Evolutionary conservation across 2,888 invertebrate species (phyloP).

Genomic region (Leucophora obtusa): DNA sequence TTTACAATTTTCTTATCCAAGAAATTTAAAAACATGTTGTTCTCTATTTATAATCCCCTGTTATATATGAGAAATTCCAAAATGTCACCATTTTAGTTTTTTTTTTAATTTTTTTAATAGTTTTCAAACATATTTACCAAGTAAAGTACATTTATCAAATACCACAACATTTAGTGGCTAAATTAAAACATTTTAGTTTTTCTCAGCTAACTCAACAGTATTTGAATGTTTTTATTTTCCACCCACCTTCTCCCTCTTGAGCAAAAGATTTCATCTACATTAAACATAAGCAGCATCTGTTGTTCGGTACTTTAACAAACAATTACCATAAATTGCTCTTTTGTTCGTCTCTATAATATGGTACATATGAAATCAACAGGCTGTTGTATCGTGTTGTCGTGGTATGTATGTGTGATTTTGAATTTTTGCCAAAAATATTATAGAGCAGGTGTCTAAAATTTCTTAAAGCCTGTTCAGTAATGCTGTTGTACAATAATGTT

Average conservation of each 20-base stretch:
- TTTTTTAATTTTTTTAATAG: background rate
- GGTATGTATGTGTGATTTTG: background rate
- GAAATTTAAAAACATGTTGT: background rate
- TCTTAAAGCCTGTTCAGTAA: conserved; percentile 48
- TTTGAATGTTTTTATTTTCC: background rate
- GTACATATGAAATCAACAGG: conserved; percentile 37
- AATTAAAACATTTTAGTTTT: conserved; percentile 1
- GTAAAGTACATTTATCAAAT: background rate
- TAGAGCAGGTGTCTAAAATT: conserved; percentile 38
- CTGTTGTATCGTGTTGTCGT: background rate
- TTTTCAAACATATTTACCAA: background rate
- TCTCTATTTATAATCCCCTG: conserved; percentile 19
- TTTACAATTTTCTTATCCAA: too few relatives aligned
- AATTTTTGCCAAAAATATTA: background rate
- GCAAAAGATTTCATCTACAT: background rate
- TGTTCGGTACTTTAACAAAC: conserved; percentile 49
- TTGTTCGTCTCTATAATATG: conserved; percentile 10
- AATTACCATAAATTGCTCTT: conserved; percentile 55
- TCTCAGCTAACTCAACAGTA: background rate
- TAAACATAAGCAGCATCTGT: conserved; percentile 14
- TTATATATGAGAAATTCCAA: conserved; percentile 38
- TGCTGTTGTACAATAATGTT: conserved; percentile 34
- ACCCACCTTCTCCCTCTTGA: background rate
- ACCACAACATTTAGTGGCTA: background rate
- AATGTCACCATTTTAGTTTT: conserved; percentile 34